Base-by-base conservation (phyloP, 1,140 invertebrate species). In the Lutraria rhynchaena region DNA sequence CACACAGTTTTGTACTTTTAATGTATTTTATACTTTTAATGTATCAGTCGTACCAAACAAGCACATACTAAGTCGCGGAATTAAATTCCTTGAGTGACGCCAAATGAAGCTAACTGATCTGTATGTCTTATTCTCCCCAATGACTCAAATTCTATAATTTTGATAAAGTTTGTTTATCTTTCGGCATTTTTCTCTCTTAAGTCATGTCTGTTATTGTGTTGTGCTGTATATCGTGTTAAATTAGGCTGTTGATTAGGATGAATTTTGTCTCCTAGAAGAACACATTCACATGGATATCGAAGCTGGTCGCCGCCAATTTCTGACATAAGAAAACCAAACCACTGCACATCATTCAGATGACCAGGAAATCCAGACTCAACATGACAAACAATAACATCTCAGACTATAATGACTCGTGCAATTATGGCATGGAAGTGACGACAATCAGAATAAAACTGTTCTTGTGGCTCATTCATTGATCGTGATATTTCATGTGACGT, bases 391-490 rank as follows among this genome's bases (percentile, higher is more conserved):
- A n/a, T n/a, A n/a, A n/a, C n/a, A n/a, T n/a, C n/a, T n/a, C 4
- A 19, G 24, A 57, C 49, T 15, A 35, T 29, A 35, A 73, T n/a
- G 37, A 24, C 24, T 9, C 7, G 58, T 13, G 13, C 19, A 27
- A 29, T 15, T 7, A 61, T 27, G 27, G 58, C 58, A 61, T 61
- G 58, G 11, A 7, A 35, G 7, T 15, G 58, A 5, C 58, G 15
- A 5, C 31, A 61, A 7, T 29, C 58, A 4, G 58, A 35, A 61
- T 61, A 29, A 29, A 61, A 61, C 7, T 61, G 13, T 29, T 61
- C 13, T 35, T 61, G 58, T 13, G 13, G 13, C n/a, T 61, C 58
- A 61, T 61, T 61, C 58, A 61, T 61, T 7, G 58, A 29, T 11
- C 58, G 27, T 29, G 9, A 29, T 29, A 61, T 61, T 61, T 29